Evolutionary conservation across 2,113 vertebrate species (phyloP).

Genomic region (Pleuronectes platessa): DNA sequence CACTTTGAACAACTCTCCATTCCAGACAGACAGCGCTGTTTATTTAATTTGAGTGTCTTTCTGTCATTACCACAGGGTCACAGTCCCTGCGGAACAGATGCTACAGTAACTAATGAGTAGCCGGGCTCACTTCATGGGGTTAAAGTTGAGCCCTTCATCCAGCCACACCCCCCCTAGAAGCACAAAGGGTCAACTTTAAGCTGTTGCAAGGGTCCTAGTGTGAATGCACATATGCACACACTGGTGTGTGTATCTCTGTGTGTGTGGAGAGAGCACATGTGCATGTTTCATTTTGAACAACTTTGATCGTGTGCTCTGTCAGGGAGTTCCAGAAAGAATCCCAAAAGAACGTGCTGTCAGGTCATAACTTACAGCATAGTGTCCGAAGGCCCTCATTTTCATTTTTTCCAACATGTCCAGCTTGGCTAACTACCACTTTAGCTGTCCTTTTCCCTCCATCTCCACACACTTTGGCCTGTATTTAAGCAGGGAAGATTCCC

Average conservation of each 20-base stretch:
- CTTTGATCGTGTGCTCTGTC: conserved; percentile 55
- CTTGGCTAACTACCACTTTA: conserved; percentile 75
- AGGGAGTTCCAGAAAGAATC: conserved; percentile 2
- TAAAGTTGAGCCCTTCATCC: conserved; percentile 78
- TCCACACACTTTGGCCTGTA: conserved; percentile 65
- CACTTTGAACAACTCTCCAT: conserved; percentile 66
- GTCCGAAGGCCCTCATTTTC: conserved; percentile 68
- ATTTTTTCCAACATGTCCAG: conserved; percentile 70
- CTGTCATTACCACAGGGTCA: conserved; percentile 81
- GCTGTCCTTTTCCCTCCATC: conserved; percentile 56
- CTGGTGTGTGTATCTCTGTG: neutral
- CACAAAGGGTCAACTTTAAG: conserved; percentile 76
- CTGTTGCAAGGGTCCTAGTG: conserved; percentile 38
- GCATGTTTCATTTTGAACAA: conserved; percentile 54
- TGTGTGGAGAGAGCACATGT: neutral
- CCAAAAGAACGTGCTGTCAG: conserved; percentile 34
- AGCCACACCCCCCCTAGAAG: conserved; percentile 59
- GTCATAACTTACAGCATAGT: conserved; percentile 63
- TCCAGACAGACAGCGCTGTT: conserved; percentile 74
- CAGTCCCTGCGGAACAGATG: conserved; percentile 79
- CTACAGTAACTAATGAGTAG: conserved; percentile 85
- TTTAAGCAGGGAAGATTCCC: conserved; percentile 68
- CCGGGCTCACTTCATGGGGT: conserved; percentile 81
- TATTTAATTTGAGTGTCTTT: conserved; percentile 77
- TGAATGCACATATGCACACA: neutral